Conservation (phyloP, 2,797 vertebrate genomes). For the Alectoris magna region DNA sequence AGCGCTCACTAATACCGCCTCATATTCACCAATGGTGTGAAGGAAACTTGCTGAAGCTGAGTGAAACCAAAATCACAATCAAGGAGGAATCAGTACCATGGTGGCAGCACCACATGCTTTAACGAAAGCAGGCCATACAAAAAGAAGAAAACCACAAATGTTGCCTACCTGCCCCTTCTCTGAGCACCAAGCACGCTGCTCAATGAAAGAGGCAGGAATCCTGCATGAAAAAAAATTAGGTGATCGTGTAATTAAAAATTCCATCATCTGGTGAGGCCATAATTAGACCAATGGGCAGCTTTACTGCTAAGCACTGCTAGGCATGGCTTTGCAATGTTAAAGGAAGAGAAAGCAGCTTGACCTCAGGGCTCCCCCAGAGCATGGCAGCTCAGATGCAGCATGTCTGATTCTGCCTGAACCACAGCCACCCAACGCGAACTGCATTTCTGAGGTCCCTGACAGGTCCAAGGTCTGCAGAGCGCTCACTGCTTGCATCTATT, state of each 20-base stretch:
- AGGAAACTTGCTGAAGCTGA: neutral
- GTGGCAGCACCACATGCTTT: neutral
- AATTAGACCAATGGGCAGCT: neutral
- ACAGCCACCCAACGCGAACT: slow-evolving; percentile 25
- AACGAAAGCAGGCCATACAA: neutral
- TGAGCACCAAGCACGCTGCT: neutral
- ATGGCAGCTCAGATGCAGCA: slow-evolving; percentile 44
- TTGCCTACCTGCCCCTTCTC: neutral
- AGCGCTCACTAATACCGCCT: neutral
- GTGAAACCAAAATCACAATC: neutral
- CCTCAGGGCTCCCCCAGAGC: neutral
- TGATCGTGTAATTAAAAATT: neutral
- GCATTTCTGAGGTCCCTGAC: neutral
- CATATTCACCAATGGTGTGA: neutral
- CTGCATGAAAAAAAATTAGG: neutral
- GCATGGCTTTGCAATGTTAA: neutral
- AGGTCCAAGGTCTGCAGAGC: neutral
- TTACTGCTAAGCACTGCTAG: neutral
- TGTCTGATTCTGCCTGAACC: slow-evolving; percentile 49
- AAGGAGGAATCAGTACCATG: neutral
- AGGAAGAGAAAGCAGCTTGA: neutral
- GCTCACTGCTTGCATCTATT: accelerated
- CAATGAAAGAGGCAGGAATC: neutral
- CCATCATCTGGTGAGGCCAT: neutral
- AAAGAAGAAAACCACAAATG: neutral